A percentile compares a stretch with the other conserved stretches of the same genome.
Conservation (phyloP, 2,888 invertebrate species). For the Tanypteryx hageni region DNA sequence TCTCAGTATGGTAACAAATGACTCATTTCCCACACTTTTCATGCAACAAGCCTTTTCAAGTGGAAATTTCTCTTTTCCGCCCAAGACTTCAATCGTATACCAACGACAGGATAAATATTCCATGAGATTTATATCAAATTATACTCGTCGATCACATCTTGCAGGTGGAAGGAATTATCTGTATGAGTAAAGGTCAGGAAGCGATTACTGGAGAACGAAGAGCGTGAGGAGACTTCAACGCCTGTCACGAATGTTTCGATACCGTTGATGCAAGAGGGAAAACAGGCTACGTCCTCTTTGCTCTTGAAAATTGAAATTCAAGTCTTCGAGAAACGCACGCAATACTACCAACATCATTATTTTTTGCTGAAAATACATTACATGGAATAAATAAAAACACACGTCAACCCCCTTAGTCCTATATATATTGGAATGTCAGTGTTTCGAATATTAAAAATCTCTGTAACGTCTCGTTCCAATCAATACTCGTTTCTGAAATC, state of each 20-base stretch:
- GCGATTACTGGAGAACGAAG: not conserved
- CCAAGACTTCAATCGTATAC: too few relatives aligned
- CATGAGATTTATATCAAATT: too few relatives aligned
- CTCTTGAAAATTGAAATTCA: not conserved
- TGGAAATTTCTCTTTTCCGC: too few relatives aligned
- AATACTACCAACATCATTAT: not conserved
- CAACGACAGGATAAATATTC: too few relatives aligned
- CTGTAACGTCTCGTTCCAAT: too few relatives aligned
- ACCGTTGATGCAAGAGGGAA: not conserved
- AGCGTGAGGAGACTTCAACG: not conserved
- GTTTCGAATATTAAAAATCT: too few relatives aligned
- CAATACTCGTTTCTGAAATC: too few relatives aligned
- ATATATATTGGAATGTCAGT: too few relatives aligned
- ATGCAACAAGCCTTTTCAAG: too few relatives aligned
- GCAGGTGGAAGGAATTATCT: not conserved
- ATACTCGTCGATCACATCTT: too few relatives aligned
- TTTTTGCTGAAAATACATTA: not conserved
- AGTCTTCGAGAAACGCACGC: not conserved
- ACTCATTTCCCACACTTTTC: too few relatives aligned
- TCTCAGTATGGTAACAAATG: too few relatives aligned
- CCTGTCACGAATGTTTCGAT: not conserved
- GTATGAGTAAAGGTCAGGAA: not conserved
- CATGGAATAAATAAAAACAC: not conserved
- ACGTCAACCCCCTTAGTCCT: not conserved
- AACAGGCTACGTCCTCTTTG: slow-evolving; percentile 10